Percentiles rank a stretch among this genome's conserved stretches.
These are phyloP conservation scores for Oreohelix idahoensis DNA, from an alignment of 1,140 invertebrate species.

Conservation along the genomic window DNA sequence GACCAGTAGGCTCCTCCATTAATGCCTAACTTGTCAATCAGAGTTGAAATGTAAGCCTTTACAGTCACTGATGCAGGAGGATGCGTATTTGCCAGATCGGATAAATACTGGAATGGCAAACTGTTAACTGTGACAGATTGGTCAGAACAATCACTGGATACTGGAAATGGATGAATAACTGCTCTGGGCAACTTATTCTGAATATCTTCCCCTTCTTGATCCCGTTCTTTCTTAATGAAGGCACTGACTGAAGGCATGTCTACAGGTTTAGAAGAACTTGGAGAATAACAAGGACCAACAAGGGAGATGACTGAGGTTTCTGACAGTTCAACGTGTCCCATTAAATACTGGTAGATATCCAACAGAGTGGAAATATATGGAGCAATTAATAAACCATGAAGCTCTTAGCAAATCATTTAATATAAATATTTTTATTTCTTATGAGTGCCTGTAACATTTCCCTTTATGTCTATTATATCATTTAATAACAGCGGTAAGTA, in stretches of 20 bases:
- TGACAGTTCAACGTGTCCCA: too few relatives aligned
- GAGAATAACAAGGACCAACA: not conserved
- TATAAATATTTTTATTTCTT: too few relatives aligned
- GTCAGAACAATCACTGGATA: not conserved
- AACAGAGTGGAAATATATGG: too few relatives aligned
- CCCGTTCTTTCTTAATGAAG: not conserved
- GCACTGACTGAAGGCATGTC: not conserved
- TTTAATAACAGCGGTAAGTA: too few relatives aligned
- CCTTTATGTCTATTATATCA: too few relatives aligned
- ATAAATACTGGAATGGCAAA: not conserved
- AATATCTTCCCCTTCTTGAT: not conserved
- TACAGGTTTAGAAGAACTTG: not conserved
- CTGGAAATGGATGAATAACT: not conserved
- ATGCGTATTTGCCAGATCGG: not conserved
- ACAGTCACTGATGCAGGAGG: not conserved
- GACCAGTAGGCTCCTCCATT: constrained; percentile 52
- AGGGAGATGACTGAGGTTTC: not conserved
- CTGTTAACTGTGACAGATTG: not conserved
- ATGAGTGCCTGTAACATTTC: too few relatives aligned
- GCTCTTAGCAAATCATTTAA: too few relatives aligned
- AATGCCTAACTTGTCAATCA: constrained; percentile 48
- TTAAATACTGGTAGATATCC: too few relatives aligned
- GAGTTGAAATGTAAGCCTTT: constrained; percentile 56
- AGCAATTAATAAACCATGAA: too few relatives aligned
- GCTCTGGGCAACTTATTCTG: not conserved